Conservation (phyloP, 2,113 vertebrate genomes). For the Cryptomyrus ogoouensis region DNA sequence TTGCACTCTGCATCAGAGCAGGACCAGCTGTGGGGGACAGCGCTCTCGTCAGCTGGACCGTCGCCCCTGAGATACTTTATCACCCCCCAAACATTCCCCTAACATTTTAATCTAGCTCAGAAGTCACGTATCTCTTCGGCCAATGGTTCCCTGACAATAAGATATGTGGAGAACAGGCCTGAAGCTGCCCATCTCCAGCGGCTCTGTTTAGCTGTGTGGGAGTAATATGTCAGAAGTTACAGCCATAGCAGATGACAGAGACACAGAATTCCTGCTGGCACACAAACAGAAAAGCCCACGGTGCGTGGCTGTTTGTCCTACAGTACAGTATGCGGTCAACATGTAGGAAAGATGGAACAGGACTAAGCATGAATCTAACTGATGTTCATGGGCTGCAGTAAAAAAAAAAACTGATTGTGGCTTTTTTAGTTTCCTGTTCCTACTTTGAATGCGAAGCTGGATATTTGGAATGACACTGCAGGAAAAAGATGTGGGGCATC, state of each 20-base stretch:
- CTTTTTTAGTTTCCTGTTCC: background rate
- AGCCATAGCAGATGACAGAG: constrained; percentile 6
- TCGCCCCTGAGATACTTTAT: background rate
- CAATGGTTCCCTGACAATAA: background rate
- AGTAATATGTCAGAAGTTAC: background rate
- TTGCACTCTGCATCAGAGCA: background rate
- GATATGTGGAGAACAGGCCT: background rate
- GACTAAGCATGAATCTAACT: background rate
- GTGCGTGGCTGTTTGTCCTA: background rate
- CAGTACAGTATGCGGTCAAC: background rate
- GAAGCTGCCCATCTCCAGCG: background rate
- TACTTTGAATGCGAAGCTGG: background rate
- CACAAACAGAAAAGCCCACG: background rate
- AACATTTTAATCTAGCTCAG: background rate
- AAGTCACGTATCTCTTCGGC: background rate
- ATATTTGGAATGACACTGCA: background rate
- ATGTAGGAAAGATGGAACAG: background rate
- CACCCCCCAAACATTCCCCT: background rate
- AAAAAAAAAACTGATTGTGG: background rate
- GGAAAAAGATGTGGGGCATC: background rate
- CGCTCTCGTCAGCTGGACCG: background rate
- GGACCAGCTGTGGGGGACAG: background rate
- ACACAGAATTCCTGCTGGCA: background rate
- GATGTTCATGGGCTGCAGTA: background rate
- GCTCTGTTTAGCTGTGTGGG: background rate